phyloP scores from a whole-genome alignment of 2,797 vertebrate species.

The Megaceryle alcyon region DNA sequence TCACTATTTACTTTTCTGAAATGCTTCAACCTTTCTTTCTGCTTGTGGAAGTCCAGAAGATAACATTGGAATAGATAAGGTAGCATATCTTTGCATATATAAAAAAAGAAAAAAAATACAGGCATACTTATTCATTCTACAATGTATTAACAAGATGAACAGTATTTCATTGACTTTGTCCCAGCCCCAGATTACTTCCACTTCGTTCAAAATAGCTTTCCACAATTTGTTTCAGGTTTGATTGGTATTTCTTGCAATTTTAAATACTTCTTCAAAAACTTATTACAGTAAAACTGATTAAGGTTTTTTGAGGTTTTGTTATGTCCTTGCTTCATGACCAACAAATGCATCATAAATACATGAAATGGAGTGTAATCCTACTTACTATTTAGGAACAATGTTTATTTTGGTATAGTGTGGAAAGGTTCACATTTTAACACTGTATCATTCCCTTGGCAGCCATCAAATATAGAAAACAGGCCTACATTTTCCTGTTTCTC shows the following conservation, averaged over 20 bases:
- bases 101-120: background rate
- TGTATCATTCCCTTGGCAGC: background rate
- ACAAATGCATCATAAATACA: background rate
- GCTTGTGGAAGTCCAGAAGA: background rate
- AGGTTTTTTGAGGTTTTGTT: background rate
- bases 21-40: background rate
- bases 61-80: background rate
- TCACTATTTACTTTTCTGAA: background rate
- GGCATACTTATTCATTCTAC: background rate
- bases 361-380: background rate
- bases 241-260: background rate
- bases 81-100: background rate
- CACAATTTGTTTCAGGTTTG: background rate
- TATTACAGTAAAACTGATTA: background rate
- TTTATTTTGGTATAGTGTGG: background rate
- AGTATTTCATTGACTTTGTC: background rate
- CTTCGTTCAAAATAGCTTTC: background rate
- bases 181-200: background rate
- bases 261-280: background rate
- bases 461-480: constrained; percentile 23
- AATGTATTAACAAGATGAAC: background rate
- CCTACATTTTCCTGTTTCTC: constrained; percentile 31
- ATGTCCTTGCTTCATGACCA: background rate
- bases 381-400: background rate
- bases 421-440: background rate